Evolutionary conservation across 2,113 vertebrate species (phyloP).

Genomic region (Catharus bicknelli): DNA sequence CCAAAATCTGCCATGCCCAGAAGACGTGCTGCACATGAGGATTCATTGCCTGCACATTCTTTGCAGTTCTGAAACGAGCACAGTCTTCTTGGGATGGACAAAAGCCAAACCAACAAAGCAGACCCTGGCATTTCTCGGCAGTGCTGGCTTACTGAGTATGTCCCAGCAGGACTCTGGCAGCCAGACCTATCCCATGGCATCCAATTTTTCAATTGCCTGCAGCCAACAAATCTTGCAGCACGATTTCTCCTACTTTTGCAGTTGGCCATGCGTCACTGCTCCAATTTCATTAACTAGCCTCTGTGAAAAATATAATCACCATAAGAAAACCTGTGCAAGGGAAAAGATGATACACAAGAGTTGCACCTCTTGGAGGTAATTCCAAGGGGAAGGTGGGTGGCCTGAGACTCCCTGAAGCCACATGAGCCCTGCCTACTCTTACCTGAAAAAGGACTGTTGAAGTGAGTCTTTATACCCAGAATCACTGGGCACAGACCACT

Average conservation of each 20-base stretch:
- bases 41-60: neutral
- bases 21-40: neutral
- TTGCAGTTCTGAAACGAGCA: neutral
- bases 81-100: neutral
- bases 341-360: neutral
- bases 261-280: neutral
- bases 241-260: neutral
- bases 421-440: neutral
- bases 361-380: neutral
- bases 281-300: neutral
- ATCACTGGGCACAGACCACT: neutral
- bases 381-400: neutral
- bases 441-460: neutral
- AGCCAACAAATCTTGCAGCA: neutral
- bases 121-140: neutral
- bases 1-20: neutral
- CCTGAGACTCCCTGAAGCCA: neutral
- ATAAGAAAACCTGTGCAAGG: neutral
- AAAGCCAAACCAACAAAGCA: constrained; percentile 36
- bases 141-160: neutral
- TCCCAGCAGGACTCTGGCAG: neutral
- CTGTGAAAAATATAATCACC: neutral
- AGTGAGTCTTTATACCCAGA: neutral
- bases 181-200: neutral
- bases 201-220: neutral